A percentile compares a stretch with the other conserved stretches of the same genome.
phyloP scores from a whole-genome alignment of 2,888 invertebrate genomes.

The Habrosyne pyritoides region DNA sequence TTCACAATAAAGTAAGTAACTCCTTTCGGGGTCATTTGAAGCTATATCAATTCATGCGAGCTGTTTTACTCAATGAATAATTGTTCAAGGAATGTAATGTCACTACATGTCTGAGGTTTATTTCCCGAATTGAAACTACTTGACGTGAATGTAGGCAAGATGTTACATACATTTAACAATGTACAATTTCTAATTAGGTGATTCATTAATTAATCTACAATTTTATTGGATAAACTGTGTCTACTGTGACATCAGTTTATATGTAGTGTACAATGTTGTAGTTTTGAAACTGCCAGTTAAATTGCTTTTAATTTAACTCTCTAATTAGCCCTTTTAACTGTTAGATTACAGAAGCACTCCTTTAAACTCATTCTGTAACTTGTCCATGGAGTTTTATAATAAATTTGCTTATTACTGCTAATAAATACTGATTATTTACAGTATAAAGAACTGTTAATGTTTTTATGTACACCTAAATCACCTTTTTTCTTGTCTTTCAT shows the following conservation, averaged over 20 bases:
- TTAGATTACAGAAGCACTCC: neutral
- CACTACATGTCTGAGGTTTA: conserved; percentile 7
- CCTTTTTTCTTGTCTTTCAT: too few species aligned
- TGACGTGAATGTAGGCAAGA: too few species aligned
- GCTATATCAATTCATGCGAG: conserved; percentile 56
- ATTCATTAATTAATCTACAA: conserved; percentile 11
- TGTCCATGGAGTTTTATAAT: too few species aligned
- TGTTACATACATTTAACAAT: too few species aligned
- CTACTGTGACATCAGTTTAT: neutral
- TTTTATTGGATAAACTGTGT: conserved; percentile 12
- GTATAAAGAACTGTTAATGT: too few species aligned
- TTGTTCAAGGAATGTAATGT: conserved; percentile 12
- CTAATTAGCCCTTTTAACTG: neutral
- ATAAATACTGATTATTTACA: too few species aligned
- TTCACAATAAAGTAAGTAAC: conserved; percentile 77
- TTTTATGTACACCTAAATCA: too few species aligned
- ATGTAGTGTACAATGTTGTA: neutral
- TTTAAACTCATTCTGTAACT: too few species aligned
- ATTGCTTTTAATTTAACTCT: neutral
- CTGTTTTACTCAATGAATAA: conserved; percentile 59
- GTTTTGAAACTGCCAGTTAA: neutral
- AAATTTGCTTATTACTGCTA: too few species aligned
- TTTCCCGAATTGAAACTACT: too few species aligned
- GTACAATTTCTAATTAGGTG: conserved; percentile 20
- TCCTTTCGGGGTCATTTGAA: conserved; percentile 74